Evolutionary conservation across 2,888 invertebrate genomes (phyloP), one percentile per base, ranked within the genome.

Genomic region (Ennomos erosarius): DNA sequence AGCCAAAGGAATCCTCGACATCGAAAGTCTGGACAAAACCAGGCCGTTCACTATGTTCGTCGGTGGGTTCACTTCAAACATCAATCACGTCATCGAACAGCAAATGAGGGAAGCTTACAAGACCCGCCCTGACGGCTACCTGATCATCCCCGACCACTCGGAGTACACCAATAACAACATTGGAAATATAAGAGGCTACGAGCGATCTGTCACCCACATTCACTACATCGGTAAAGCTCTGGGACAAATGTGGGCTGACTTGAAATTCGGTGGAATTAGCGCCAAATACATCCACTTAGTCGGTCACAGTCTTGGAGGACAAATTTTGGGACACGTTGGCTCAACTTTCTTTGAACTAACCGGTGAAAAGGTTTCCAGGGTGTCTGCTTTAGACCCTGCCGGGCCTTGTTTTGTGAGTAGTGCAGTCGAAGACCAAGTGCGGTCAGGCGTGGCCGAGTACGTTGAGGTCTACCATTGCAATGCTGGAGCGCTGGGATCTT

Each of bases 391-490:
- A 9, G 92, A 92, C 52, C 90, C 92, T 3, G 91, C 91, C 48
- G 91, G 90, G 0, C 92, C 92, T 6, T 92, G 91, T 59, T 92
- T 89, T 60, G 81, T 84, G 0, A 85, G 87, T 39, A 87, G 85
- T 55, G 69, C 81, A 0, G 79, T 84, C 3, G 74, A 88, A 43
- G 86, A 92, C 11, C 89, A 94, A 66, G 76, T 95, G 0, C 86
- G 93, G 47, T 84, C 90, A 11, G 90, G 90, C 6, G 93, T 94
- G 33, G 95, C 94, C 8, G 9, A 45, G 8, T 93, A 94, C 68
- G 94, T 95, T 0, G 94, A 94, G 71, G 90, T 93, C 0, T 90
- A 94, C 62, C 95, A 95, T 72, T 94, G 94, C 36, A 94, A 94
- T 63, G 93, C 92, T 55, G 94, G 94, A n/a, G 86, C 85, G 0